phyloP scores from a whole-genome alignment of 2,113 vertebrate genomes.

The Oplegnathus fasciatus region DNA sequence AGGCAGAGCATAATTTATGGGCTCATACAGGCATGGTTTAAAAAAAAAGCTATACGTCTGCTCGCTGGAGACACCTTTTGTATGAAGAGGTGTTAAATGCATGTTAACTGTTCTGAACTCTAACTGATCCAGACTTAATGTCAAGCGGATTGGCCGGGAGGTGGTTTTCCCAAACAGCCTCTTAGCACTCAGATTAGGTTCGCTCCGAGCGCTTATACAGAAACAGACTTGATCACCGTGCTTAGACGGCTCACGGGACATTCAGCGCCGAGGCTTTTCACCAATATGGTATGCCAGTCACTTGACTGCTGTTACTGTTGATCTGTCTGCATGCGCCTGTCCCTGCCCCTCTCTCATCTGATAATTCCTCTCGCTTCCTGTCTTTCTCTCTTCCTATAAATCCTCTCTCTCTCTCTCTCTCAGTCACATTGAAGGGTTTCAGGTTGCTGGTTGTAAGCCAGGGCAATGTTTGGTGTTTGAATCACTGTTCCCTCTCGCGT shows the following conservation, averaged over 20 bases:
- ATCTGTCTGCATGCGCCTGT: slow-evolving; percentile 38
- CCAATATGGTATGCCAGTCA: slow-evolving; percentile 29
- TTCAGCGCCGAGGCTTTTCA: slow-evolving; percentile 44
- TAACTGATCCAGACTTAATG: slow-evolving; percentile 17
- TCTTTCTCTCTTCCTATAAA: not conserved
- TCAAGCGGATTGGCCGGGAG: slow-evolving; percentile 8
- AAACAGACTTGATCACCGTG: slow-evolving; percentile 18
- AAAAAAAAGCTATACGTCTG: not conserved
- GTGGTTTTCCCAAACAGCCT: slow-evolving; percentile 40
- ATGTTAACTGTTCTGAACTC: slow-evolving; percentile 45
- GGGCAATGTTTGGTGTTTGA: slow-evolving; percentile 41
- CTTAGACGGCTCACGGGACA: slow-evolving; percentile 31
- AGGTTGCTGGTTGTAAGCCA: slow-evolving; percentile 27
- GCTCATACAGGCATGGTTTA: not conserved
- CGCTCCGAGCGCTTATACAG: not conserved
- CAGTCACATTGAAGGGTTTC: slow-evolving; percentile 19
- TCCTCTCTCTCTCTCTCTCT: not conserved
- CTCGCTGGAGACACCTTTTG: slow-evolving; percentile 1
- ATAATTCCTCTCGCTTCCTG: slow-evolving; percentile 11
- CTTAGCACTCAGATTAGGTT: slow-evolving; percentile 49
- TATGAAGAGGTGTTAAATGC: slow-evolving; percentile 44
- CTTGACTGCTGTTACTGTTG: slow-evolving; percentile 23
- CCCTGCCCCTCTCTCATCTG: slow-evolving; percentile 24
- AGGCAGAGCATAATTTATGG: not conserved
- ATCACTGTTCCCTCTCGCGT: slow-evolving; percentile 22